Conservation (phyloP, 2,888 invertebrate species). For the Embidobia sp. region DNA sequence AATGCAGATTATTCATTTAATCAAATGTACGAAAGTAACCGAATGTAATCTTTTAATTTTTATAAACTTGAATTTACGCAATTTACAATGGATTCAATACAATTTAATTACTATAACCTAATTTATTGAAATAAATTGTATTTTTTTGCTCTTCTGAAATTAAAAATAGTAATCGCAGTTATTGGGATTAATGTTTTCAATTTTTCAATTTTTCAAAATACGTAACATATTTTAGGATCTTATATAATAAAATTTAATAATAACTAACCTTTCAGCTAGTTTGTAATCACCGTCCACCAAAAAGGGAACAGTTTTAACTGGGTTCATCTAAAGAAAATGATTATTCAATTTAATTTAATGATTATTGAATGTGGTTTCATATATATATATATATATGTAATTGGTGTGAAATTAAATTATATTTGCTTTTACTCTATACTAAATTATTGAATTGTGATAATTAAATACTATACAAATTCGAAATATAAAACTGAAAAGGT, state of each 20-base stretch:
- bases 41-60: neutral
- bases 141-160: no score
- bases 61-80: neutral
- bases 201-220: no score
- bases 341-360: no score
- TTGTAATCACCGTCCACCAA: constrained; percentile 76
- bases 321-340: constrained; percentile 72
- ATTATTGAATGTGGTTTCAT: no score
- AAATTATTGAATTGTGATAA: neutral
- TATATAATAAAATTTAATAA: constrained; percentile 1
- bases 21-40: neutral
- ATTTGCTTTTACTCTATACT: neutral
- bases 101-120: no score
- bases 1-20: neutral
- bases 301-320: constrained; percentile 74
- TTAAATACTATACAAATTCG: no score
- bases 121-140: no score
- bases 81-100: neutral
- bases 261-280: constrained; percentile 75
- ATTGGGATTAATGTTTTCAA: no score
- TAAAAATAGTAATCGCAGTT: no score
- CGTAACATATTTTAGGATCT: no score
- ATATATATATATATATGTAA: no score
- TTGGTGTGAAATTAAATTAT: neutral
- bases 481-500: no score